A percentile compares a stretch with the other conserved stretches of the same genome.
These are phyloP conservation scores for Cabera pusaria DNA, from an alignment of 2,888 invertebrate species.

Conservation along the genomic window DNA sequence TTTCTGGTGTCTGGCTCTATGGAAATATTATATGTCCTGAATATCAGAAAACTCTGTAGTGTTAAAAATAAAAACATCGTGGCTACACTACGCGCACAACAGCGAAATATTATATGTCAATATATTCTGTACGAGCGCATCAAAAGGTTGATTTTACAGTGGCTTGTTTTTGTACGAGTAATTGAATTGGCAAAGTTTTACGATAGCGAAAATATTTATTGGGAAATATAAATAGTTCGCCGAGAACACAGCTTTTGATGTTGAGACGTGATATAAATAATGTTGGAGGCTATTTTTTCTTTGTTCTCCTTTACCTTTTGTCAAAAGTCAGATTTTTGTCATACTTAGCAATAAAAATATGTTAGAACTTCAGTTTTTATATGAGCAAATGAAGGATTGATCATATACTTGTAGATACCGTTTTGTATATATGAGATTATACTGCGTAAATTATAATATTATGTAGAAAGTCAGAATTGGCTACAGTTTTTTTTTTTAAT, in stretches of 20 bases:
- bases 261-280: slow-evolving; percentile 9
- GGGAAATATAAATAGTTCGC: slow-evolving; percentile 47
- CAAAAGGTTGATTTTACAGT: slow-evolving; percentile 65
- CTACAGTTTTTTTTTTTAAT: too few species aligned
- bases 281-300: slow-evolving; percentile 2
- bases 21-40: too few species aligned
- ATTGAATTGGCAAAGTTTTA: slow-evolving; percentile 67
- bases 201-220: slow-evolving; percentile 57
- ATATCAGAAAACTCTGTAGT: too few species aligned
- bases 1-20: too few species aligned
- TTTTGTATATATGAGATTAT: too few species aligned
- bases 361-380: too few species aligned
- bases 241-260: slow-evolving; percentile 10
- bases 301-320: slow-evolving; percentile 6
- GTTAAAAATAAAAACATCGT: neutral
- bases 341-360: too few species aligned
- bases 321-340: slow-evolving; percentile 6
- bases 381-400: too few species aligned
- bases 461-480: too few species aligned
- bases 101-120: slow-evolving; percentile 54
- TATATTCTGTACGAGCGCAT: slow-evolving; percentile 50
- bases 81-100: slow-evolving; percentile 26
- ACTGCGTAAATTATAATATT: too few species aligned
- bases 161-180: slow-evolving; percentile 57
- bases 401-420: too few species aligned